Evolutionary conservation across 2,113 vertebrate genomes (phyloP).

Genomic region (Brienomyrus brachyistius): DNA sequence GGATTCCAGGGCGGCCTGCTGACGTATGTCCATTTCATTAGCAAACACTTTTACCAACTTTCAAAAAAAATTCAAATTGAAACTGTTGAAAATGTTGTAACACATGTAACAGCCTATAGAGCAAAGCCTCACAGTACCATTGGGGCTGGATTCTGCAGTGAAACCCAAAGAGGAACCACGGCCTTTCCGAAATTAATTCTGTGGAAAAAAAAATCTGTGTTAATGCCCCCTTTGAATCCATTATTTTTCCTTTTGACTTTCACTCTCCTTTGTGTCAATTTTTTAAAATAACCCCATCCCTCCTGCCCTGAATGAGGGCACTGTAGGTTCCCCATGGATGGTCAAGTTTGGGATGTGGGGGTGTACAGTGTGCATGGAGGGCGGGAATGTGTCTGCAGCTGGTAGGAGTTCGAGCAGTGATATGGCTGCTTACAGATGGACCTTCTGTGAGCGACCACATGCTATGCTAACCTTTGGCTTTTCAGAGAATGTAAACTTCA

Average conservation of each 20-base stretch:
- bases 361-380: background rate
- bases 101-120: background rate
- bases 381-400: background rate
- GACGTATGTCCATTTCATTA: conserved; percentile 19
- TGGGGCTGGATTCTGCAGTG: background rate
- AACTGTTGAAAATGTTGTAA: conserved; percentile 10
- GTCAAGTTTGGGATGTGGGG: background rate
- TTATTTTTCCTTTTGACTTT: background rate
- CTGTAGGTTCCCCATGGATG: background rate
- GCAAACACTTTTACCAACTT: conserved; percentile 15
- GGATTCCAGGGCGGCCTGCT: background rate
- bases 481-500: conserved; percentile 3
- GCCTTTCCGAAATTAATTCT: background rate
- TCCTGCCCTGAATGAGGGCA: background rate
- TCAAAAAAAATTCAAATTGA: background rate
- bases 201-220: background rate
- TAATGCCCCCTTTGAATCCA: background rate
- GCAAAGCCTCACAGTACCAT: background rate
- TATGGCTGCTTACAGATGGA: conserved; percentile 5
- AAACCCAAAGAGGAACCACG: background rate
- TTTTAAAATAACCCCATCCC: background rate
- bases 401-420: background rate
- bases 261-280: background rate
- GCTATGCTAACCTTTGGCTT: conserved; percentile 19
- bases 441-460: conserved; percentile 19